phyloP scores from a whole-genome alignment of 2,888 invertebrate genomes.

The Xestia ashworthii region DNA sequence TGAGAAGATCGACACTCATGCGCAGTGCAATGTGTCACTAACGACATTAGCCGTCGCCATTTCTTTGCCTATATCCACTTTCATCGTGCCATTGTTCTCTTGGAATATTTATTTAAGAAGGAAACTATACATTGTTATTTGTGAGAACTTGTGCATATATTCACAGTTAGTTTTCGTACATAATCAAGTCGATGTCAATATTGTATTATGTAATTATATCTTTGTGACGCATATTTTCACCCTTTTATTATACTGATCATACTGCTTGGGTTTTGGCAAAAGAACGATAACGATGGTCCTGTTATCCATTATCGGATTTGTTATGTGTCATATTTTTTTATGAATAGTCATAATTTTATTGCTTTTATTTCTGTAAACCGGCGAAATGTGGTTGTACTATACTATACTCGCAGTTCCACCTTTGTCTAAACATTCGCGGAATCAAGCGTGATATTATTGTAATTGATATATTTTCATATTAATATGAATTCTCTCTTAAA shows the following conservation, averaged over 20 bases:
- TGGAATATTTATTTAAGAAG: constrained; percentile 38
- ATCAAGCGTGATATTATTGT: neutral
- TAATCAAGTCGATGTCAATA: neutral
- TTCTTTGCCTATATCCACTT: constrained; percentile 54
- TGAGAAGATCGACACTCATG: constrained; percentile 41
- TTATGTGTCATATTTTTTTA: too few species aligned
- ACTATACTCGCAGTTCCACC: neutral
- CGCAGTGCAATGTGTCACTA: constrained; percentile 46
- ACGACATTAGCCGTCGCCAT: constrained; percentile 55
- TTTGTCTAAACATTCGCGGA: neutral
- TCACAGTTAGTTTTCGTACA: neutral
- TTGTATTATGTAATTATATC: neutral
- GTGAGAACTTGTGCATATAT: constrained; percentile 8
- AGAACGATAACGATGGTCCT: too few species aligned
- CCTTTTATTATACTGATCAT: neutral
- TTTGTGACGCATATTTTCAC: neutral
- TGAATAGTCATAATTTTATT: too few species aligned
- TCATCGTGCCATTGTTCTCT: constrained; percentile 54
- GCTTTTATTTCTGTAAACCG: neutral
- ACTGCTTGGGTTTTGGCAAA: too few species aligned
- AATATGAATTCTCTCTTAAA: neutral
- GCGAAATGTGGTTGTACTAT: neutral
- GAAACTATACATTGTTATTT: constrained; percentile 23
- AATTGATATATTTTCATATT: neutral
- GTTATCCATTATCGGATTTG: too few species aligned